Conservation (phyloP, 2,113 vertebrate species). For the Parus major region DNA sequence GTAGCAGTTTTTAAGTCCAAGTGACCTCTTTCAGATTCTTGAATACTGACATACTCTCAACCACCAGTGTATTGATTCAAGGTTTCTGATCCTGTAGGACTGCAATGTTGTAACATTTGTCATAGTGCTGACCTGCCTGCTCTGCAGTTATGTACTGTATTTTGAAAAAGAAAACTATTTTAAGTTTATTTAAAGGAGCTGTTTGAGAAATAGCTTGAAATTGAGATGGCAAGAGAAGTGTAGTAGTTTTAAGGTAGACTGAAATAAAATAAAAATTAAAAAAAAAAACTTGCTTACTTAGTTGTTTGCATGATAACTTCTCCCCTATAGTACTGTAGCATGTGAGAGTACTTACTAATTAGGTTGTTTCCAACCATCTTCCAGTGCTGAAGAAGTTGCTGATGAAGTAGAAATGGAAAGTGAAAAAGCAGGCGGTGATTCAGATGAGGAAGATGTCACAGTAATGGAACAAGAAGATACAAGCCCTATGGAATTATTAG, state of each 20-base stretch:
- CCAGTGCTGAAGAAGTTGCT: constrained; percentile 57
- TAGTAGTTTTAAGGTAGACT: not conserved
- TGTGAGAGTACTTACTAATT: not conserved
- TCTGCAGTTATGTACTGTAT: not conserved
- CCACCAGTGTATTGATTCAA: not conserved
- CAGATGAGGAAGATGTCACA: constrained; percentile 78
- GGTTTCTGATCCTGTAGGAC: not conserved
- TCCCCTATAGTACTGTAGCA: not conserved
- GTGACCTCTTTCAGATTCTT: not conserved
- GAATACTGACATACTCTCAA: not conserved
- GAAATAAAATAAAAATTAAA: not conserved
- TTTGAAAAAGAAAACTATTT: not conserved
- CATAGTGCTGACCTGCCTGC: not conserved
- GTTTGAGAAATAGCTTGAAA: not conserved
- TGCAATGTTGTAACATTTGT: not conserved
- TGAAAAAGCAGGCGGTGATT: constrained; percentile 80
- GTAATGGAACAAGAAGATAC: constrained; percentile 45
- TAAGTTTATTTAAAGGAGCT: not conserved
- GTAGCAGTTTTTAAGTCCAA: not conserved
- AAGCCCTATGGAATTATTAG: not conserved
- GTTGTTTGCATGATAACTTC: not conserved
- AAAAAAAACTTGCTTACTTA: not conserved
- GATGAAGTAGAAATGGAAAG: constrained; percentile 83
- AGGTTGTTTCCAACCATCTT: not conserved
- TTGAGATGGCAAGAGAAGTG: not conserved